phyloP scores from a whole-genome alignment of 2,797 vertebrate genomes.

The Hypotaenidia okinawae region DNA sequence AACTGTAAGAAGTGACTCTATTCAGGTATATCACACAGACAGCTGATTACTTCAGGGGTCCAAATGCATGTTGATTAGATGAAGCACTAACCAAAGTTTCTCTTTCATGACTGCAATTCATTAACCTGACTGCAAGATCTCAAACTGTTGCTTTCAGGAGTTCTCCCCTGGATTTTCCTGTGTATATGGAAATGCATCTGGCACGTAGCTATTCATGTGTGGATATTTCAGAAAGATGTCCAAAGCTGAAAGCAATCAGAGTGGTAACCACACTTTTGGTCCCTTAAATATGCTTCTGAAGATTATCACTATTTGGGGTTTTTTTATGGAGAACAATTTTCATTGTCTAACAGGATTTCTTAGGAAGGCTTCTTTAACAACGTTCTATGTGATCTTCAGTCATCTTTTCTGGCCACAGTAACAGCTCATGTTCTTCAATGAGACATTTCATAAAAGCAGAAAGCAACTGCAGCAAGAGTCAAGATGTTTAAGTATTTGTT shows the following conservation, averaged over 20 bases:
- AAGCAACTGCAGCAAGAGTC: background rate
- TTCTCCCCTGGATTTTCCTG: background rate
- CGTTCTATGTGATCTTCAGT: background rate
- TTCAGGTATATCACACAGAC: background rate
- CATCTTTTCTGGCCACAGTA: background rate
- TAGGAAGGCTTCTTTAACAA: background rate
- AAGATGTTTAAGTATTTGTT: background rate
- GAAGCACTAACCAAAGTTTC: background rate
- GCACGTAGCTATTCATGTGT: background rate
- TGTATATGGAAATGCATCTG: accelerated
- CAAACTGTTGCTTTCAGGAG: background rate
- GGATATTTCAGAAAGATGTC: background rate
- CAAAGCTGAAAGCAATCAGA: background rate
- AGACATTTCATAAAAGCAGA: background rate
- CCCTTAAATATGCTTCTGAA: background rate
- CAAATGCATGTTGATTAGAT: background rate
- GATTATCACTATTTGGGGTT: background rate
- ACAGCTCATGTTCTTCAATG: background rate
- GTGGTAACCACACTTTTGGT: background rate
- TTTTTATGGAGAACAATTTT: background rate
- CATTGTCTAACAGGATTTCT: background rate
- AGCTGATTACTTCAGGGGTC: background rate
- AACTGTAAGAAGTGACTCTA: background rate
- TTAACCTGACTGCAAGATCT: background rate
- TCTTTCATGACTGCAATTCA: background rate